Evolutionary conservation across 2,797 vertebrate genomes (phyloP).

Genomic region (Danionella dracula): DNA sequence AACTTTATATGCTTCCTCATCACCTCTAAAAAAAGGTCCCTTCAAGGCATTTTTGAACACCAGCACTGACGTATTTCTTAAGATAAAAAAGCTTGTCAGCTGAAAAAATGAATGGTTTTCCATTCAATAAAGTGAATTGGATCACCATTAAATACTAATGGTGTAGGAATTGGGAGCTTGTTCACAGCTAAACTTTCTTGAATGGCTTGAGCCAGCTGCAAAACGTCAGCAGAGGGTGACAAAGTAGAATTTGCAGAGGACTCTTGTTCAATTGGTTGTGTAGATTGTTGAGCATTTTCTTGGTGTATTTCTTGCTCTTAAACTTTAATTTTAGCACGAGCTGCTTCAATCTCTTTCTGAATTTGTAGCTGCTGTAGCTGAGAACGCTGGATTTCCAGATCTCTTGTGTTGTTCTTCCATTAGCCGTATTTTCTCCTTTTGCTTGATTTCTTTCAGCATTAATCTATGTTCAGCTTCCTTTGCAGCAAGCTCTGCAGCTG

Average conservation of each 20-base stretch:
- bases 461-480: conserved; percentile 19
- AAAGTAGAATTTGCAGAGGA: not conserved
- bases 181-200: conserved; percentile 28
- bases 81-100: not conserved
- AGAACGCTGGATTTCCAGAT: conserved; percentile 2
- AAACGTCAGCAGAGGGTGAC: not conserved
- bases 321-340: conserved; percentile 15
- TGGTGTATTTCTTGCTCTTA: conserved; percentile 5
- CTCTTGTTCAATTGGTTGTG: not conserved
- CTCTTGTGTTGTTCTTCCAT: not conserved
- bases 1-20: conserved; percentile 35
- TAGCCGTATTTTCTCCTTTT: not conserved
- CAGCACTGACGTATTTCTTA: not conserved
- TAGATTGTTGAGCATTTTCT: not conserved
- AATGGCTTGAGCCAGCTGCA: not conserved
- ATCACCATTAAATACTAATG: conserved; percentile 20
- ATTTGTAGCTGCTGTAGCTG: conserved; percentile 20
- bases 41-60: conserved; percentile 7
- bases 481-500: conserved; percentile 31
- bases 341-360: conserved; percentile 11
- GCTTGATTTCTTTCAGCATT: not conserved
- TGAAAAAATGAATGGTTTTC: conserved; percentile 21
- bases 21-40: conserved; percentile 20
- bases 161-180: conserved; percentile 24
- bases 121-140: conserved; percentile 30